These are phyloP conservation scores for Anolis carolinensis DNA, from an alignment of 2,113 vertebrate species.

Conservation along the genomic window DNA sequence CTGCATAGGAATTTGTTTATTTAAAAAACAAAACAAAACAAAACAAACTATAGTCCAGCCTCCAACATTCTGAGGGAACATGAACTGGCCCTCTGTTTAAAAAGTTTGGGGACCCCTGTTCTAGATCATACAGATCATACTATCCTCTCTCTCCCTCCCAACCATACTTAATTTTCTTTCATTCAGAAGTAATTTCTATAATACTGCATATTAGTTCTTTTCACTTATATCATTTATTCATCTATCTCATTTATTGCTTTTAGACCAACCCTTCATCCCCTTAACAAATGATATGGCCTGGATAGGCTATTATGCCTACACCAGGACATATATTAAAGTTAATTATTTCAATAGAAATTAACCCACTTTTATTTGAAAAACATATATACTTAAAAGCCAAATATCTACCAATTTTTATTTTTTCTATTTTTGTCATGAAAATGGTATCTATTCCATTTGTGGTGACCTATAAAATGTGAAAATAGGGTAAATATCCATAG, in stretches of 20 bases:
- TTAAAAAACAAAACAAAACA: too few species aligned
- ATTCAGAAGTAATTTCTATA: neutral
- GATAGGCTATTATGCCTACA: neutral
- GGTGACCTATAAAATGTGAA: neutral
- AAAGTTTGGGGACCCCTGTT: too few species aligned
- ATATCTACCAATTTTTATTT: too few species aligned
- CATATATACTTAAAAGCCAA: neutral
- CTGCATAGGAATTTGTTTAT: too few species aligned
- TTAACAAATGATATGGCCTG: neutral
- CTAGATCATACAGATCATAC: neutral
- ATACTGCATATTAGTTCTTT: neutral
- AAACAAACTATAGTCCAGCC: too few species aligned
- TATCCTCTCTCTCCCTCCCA: neutral
- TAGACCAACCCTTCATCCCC: neutral
- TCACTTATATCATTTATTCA: too few species aligned
- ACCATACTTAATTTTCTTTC: neutral
- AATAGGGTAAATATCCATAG: neutral
- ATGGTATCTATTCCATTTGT: neutral
- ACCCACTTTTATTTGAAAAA: neutral
- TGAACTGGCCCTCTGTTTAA: too few species aligned
- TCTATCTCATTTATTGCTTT: neutral
- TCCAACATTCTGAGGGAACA: too few species aligned
- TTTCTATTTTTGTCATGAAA: too few species aligned
- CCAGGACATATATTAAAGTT: too few species aligned
- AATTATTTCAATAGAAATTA: neutral